Evolutionary conservation across 1,140 invertebrate genomes (phyloP).

Genomic region (Aphelinus atriplicis): DNA sequence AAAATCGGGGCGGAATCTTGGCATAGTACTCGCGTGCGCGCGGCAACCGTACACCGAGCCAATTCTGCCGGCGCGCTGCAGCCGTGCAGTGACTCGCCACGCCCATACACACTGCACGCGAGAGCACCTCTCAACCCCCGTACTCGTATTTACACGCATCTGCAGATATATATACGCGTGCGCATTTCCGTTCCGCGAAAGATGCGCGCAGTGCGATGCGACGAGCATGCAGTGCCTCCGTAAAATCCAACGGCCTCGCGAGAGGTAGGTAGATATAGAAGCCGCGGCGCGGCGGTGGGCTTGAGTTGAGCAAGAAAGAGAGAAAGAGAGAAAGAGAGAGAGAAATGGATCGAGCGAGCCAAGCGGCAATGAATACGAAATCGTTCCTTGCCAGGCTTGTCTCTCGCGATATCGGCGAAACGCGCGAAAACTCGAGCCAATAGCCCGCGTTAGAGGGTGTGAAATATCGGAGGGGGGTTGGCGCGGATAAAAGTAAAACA

Average conservation of each 20-base stretch:
- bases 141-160: neutral
- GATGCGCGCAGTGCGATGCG: neutral
- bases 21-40: no score
- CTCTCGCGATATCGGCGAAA: slow-evolving; percentile 19
- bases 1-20: no score
- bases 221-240: slow-evolving; percentile 1
- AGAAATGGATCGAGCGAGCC: slow-evolving; percentile 11
- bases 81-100: no score
- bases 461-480: neutral
- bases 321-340: slow-evolving; percentile 16
- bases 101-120: no score
- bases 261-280: neutral
- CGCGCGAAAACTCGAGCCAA: neutral
- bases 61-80: no score
- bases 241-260: slow-evolving; percentile 14
- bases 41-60: no score
- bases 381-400: neutral
- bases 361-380: slow-evolving; percentile 34
- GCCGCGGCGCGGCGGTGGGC: neutral
- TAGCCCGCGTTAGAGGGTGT: no score
- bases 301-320: neutral
- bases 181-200: neutral
- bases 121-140: no score
- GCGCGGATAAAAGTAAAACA: slow-evolving; percentile 1
- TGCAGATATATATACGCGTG: neutral